phyloP scores from a whole-genome alignment of 1,140 invertebrate genomes.

The Gonatopus flavifemur region DNA sequence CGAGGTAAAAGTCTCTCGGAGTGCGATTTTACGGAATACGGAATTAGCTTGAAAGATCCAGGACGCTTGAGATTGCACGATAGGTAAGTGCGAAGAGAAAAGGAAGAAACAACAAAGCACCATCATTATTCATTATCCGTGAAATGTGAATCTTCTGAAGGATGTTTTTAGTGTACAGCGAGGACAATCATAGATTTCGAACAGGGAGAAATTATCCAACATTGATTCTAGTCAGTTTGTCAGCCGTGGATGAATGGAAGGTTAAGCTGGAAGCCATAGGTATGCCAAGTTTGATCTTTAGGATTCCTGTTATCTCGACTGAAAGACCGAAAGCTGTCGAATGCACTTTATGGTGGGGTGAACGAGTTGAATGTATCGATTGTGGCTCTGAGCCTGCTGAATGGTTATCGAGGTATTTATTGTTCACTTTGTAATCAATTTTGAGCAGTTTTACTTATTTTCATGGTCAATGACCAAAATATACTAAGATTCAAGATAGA shows the following conservation, averaged over 20 bases:
- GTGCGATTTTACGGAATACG: constrained; percentile 42
- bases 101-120: too few species aligned
- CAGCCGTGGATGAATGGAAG: constrained; percentile 24
- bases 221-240: constrained; percentile 36
- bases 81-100: too few species aligned
- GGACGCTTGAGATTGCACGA: constrained; percentile 34
- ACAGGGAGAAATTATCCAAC: constrained; percentile 41
- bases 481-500: too few species aligned
- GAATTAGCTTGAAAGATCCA: constrained; percentile 30
- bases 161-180: constrained; percentile 46
- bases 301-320: constrained; percentile 21
- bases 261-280: constrained; percentile 42
- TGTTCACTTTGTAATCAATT: neutral
- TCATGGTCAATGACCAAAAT: neutral
- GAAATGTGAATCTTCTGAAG: too few species aligned
- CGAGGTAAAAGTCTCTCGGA: constrained; percentile 30
- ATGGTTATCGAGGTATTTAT: constrained; percentile 47
- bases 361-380: constrained; percentile 44
- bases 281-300: constrained; percentile 37
- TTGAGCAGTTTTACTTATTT: too few species aligned
- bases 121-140: too few species aligned
- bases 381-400: constrained; percentile 46
- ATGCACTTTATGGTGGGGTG: constrained; percentile 42
- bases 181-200: constrained; percentile 37
- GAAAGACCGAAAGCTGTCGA: constrained; percentile 17